A percentile compares a stretch with the other conserved stretches of the same genome.
phyloP scores from a whole-genome alignment of 2,888 invertebrate genomes.

The Spodoptera exigua region DNA sequence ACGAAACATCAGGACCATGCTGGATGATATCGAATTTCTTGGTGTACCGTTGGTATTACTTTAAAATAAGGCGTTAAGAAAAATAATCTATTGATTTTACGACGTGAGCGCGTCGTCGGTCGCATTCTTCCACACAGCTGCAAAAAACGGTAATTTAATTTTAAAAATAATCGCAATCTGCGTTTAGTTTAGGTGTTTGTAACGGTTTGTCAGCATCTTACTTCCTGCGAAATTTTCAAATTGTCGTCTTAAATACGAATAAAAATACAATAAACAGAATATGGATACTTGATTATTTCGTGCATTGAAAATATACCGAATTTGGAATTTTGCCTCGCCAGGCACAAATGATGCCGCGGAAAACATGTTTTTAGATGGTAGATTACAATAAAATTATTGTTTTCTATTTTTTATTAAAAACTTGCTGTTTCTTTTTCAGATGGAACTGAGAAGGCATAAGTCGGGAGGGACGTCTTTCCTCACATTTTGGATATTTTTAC shows the following conservation, averaged over 20 bases:
- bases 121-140: conserved; percentile 27
- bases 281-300: neutral
- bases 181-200: conserved; percentile 30
- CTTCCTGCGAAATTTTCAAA: conserved; percentile 13
- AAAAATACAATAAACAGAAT: conserved; percentile 3
- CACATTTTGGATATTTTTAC: conserved; percentile 85
- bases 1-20: conserved; percentile 39
- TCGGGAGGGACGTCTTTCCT: conserved; percentile 78
- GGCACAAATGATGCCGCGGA: too few species aligned
- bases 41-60: conserved; percentile 39
- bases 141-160: conserved; percentile 27
- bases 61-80: conserved; percentile 10
- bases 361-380: too few species aligned
- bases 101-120: conserved; percentile 12
- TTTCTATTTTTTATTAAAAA: neutral
- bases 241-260: conserved; percentile 6
- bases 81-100: conserved; percentile 48
- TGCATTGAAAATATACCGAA: neutral
- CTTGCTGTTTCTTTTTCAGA: conserved; percentile 71
- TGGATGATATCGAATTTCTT: conserved; percentile 48
- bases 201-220: conserved; percentile 15
- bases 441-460: conserved; percentile 77
- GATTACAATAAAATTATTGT: too few species aligned
- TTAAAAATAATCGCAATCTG: conserved; percentile 19
- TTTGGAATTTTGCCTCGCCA: neutral